phyloP scores from a whole-genome alignment of 2,113 vertebrate genomes.

The Apus apus region DNA sequence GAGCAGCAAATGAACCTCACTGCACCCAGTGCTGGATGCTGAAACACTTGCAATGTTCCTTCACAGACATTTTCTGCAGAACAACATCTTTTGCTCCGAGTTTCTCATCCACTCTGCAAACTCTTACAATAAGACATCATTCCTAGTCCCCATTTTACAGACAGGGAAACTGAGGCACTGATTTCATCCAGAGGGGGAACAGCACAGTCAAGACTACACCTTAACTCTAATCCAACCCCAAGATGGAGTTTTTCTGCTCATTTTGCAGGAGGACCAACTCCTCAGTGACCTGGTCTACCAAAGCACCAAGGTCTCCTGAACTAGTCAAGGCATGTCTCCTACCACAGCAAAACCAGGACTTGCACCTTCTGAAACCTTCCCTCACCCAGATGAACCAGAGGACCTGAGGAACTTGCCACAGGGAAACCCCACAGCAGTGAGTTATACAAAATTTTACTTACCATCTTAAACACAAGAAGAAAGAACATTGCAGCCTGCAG shows the following conservation, averaged over 20 bases:
- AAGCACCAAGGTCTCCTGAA: neutral
- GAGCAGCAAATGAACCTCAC: slow-evolving; percentile 16
- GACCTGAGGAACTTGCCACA: accelerated
- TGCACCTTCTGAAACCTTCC: neutral
- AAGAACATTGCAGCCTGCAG: neutral
- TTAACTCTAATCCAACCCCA: neutral
- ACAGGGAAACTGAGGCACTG: neutral
- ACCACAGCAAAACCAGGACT: neutral
- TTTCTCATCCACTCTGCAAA: neutral
- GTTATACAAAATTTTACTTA: neutral
- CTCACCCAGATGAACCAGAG: neutral
- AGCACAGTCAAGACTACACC: neutral
- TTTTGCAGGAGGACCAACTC: neutral
- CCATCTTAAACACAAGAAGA: neutral
- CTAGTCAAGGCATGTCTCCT: neutral
- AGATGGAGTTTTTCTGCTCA: neutral
- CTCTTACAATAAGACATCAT: neutral
- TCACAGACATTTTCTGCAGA: neutral
- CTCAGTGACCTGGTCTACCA: neutral
- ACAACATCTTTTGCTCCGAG: neutral
- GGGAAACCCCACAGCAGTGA: accelerated
- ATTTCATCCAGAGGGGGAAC: neutral
- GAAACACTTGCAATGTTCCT: neutral
- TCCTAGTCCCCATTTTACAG: neutral
- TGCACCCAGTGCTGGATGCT: neutral